Evolutionary conservation across 2,888 invertebrate species (phyloP).

Genomic region (Copidosoma aretas): DNA sequence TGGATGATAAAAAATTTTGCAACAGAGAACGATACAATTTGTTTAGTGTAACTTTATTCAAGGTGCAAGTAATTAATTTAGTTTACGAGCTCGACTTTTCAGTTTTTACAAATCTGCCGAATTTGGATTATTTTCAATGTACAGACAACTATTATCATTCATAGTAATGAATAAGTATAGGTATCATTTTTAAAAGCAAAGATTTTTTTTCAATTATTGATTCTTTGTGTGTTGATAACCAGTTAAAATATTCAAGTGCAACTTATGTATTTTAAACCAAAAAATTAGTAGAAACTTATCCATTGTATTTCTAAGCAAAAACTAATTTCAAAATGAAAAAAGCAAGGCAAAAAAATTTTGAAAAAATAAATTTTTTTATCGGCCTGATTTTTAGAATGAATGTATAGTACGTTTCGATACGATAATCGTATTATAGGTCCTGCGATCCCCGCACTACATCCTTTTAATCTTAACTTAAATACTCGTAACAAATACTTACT

Average conservation of each 20-base stretch:
- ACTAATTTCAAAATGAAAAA: background rate
- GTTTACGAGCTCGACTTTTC: no score
- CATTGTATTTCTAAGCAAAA: no score
- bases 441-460: slow-evolving; percentile 36
- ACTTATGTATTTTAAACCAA: no score
- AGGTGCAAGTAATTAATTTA: background rate
- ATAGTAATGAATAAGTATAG: no score
- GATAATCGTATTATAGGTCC: slow-evolving; percentile 32
- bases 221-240: no score
- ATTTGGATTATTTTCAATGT: no score
- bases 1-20: slow-evolving; percentile 28
- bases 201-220: no score
- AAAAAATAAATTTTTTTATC: slow-evolving; percentile 23
- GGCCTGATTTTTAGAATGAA: slow-evolving; percentile 38
- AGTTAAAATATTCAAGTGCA: no score
- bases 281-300: no score
- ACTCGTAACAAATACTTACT: slow-evolving; percentile 22
- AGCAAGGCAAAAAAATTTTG: background rate
- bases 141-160: no score
- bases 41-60: slow-evolving; percentile 13
- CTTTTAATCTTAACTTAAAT: slow-evolving; percentile 21
- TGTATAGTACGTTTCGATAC: slow-evolving; percentile 27
- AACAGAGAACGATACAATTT: slow-evolving; percentile 26
- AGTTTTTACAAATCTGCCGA: no score
- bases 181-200: no score